Percentiles rank a stretch among this genome's conserved stretches.
phyloP scores from a whole-genome alignment of 2,113 vertebrate species.

The Corythoichthys intestinalis region DNA sequence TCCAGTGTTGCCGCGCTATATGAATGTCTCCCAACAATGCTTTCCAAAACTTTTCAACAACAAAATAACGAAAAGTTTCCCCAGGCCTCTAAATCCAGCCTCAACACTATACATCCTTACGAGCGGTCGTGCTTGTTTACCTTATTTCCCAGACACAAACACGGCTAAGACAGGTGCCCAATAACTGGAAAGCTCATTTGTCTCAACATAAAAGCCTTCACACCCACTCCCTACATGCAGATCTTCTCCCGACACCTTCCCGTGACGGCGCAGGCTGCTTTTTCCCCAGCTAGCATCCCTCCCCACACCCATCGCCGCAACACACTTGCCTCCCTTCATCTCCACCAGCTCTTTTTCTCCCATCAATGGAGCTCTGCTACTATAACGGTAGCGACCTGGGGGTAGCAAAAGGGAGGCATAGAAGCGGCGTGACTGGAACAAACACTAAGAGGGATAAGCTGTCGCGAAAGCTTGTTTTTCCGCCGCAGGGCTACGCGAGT shows the following conservation, averaged over 20 bases:
- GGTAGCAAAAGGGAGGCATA: slow-evolving; percentile 31
- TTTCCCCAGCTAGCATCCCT: slow-evolving; percentile 68
- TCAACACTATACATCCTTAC: slow-evolving; percentile 11
- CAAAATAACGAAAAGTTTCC: not conserved
- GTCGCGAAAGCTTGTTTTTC: slow-evolving; percentile 54
- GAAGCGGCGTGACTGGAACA: slow-evolving; percentile 55
- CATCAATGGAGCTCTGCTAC: slow-evolving; percentile 54
- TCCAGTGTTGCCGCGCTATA: not conserved
- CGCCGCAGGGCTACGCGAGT: slow-evolving; percentile 43
- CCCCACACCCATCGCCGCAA: slow-evolving; percentile 70
- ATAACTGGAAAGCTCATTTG: slow-evolving; percentile 70
- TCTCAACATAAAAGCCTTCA: slow-evolving; percentile 78
- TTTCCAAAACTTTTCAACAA: not conserved
- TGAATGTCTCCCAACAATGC: not conserved
- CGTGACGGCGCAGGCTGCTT: slow-evolving; percentile 69
- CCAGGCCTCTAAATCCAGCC: not conserved
- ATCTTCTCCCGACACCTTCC: slow-evolving; percentile 73
- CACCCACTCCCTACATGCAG: slow-evolving; percentile 74
- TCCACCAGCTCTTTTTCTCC: slow-evolving; percentile 49
- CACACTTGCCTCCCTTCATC: slow-evolving; percentile 61
- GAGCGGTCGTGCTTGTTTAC: slow-evolving; percentile 5
- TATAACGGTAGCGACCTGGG: slow-evolving; percentile 48
- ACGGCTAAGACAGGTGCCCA: slow-evolving; percentile 52
- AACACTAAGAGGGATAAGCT: slow-evolving; percentile 55
- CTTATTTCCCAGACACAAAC: slow-evolving; percentile 44